Base-by-base conservation (phyloP, 2,888 invertebrate genomes). In the Pyrgus malvae region DNA sequence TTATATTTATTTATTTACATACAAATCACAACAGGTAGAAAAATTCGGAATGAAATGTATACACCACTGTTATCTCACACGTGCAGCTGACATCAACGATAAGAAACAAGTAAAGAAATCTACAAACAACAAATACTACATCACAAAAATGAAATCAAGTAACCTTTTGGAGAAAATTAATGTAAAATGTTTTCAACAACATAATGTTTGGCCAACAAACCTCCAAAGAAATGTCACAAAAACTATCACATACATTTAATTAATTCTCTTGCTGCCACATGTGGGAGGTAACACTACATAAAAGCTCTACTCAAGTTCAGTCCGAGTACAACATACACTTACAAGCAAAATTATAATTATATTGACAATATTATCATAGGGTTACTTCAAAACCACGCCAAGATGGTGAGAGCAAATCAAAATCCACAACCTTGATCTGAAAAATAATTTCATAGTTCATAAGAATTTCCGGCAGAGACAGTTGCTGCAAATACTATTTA, bases 1-100 rank as follows among this genome's bases (percentile, higher is more conserved):
- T 53, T 45, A 78, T 81, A 83, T 83, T 38, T 81, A 83, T 83
- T 82, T 81, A 83, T 83, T 82, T 82, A 83, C 82, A 81, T 70
- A 66, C 73, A 72, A 69, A 76, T 79, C 75, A 81, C 75, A 78
- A 72, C 63, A 76, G 64, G 57, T 63, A 74, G 68, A 67, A 70
- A 57, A 71, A 76, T 73, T 73, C 61, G 79, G 83, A 82, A 84
- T 82, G 78, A 72, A 78, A 72, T 60, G 66, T 69, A 21, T 44
- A 37, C 38, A 41, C 41, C 27, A 38, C 19, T 38, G 38, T 17
- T 37, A 38, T 17, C 16, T 11, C 29, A 38, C 37, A 41, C 41
- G 23, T 12, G 11, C 41, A 14, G 7, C 4, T 23, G 17, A 21
- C 31, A 11, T 11, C 8, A 9, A 37, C 17, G 17, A n/a, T n/a